Conservation (phyloP, 2,888 invertebrate genomes). For the Nudaria mundana region DNA sequence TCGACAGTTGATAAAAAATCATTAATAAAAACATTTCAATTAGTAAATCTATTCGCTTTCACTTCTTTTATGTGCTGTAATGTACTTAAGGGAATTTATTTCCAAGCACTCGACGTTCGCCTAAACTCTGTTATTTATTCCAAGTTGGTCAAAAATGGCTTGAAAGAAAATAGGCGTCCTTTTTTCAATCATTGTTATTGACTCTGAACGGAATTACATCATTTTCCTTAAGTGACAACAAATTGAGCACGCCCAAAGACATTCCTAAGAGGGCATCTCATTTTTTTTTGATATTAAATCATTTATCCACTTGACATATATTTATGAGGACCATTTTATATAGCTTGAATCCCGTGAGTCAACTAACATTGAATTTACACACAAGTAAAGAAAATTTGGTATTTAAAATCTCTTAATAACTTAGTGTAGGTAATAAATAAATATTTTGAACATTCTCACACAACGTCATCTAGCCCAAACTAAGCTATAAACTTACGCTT, state of each 20-base stretch:
- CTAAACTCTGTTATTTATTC: too few species aligned
- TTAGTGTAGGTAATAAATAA: too few species aligned
- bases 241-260: slow-evolving; percentile 6
- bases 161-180: slow-evolving; percentile 3
- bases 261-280: neutral
- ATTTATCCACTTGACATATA: slow-evolving; percentile 6
- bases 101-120: too few species aligned
- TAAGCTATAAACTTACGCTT: too few species aligned
- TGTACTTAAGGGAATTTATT: too few species aligned
- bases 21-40: too few species aligned
- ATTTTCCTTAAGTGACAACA: slow-evolving; percentile 23
- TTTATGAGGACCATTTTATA: neutral
- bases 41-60: too few species aligned
- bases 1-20: too few species aligned
- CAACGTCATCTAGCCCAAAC: too few species aligned
- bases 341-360: neutral
- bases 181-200: slow-evolving; percentile 19
- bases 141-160: neutral
- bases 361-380: neutral
- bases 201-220: slow-evolving; percentile 21
- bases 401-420: too few species aligned
- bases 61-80: too few species aligned
- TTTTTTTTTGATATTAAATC: slow-evolving; percentile 3
- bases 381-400: neutral
- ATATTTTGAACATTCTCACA: too few species aligned